Evolutionary conservation across 2,888 invertebrate species (phyloP).

Genomic region (Autographa pulchrina): DNA sequence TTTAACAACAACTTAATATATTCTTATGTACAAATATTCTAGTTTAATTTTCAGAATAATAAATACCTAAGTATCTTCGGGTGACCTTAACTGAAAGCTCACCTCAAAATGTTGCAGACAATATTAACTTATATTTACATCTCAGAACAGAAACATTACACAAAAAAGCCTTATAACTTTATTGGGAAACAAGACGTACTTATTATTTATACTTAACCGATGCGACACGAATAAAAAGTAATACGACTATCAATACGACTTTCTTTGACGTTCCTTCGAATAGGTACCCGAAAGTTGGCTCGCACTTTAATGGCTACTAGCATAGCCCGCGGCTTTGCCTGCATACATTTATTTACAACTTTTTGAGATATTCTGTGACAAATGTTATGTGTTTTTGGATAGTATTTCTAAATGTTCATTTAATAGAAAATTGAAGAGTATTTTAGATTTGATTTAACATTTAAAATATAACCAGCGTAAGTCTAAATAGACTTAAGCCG

Average conservation of each 20-base stretch:
- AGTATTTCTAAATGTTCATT: no score
- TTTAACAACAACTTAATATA: no score
- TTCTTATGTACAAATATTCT: no score
- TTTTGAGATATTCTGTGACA: no score
- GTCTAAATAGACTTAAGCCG: no score
- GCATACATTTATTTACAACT: neutral
- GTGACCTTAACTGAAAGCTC: neutral
- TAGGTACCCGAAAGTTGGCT: neutral
- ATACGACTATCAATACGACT: slow-evolving; percentile 2
- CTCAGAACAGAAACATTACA: neutral
- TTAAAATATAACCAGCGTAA: no score
- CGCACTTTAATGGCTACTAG: neutral
- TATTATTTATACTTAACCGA: slow-evolving; percentile 5
- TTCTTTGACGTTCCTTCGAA: neutral
- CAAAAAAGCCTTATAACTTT: neutral
- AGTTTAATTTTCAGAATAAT: neutral
- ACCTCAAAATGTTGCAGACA: neutral
- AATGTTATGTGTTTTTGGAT: no score
- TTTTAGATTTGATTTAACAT: no score
- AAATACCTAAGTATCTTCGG: neutral
- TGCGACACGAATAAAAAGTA: neutral
- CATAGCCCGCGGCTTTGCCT: neutral
- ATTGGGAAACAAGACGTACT: neutral
- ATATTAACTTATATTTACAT: neutral
- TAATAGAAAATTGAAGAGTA: no score